Evolutionary conservation across 2,797 vertebrate genomes (phyloP).

Genomic region (Cyprinella venusta): DNA sequence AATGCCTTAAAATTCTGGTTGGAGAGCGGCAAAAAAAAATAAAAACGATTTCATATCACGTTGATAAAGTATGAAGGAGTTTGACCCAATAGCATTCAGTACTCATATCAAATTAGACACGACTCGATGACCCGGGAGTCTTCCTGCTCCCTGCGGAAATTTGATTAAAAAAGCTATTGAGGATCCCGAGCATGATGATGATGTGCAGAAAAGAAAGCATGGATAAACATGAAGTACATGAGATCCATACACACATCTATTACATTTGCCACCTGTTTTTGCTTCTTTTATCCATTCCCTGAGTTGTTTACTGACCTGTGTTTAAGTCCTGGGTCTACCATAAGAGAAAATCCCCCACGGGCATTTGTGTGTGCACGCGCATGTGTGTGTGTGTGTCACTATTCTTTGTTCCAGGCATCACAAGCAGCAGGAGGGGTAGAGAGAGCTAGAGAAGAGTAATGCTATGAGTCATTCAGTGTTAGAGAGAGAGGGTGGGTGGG

Average conservation of each 20-base stretch:
- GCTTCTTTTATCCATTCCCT: conserved; percentile 69
- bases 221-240: conserved; percentile 29
- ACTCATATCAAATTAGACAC: conserved; percentile 40
- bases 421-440: conserved; percentile 66
- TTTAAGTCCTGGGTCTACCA: conserved; percentile 77
- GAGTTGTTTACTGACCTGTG: conserved; percentile 80
- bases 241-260: conserved; percentile 35
- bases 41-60: conserved; percentile 4
- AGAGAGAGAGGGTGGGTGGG: conserved; percentile 75
- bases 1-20: background rate
- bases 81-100: conserved; percentile 42
- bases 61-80: conserved; percentile 19
- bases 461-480: conserved; percentile 98
- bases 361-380: conserved; percentile 73
- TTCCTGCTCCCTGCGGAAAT: conserved; percentile 45
- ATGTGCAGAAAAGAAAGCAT: conserved; percentile 30
- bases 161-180: conserved; percentile 49
- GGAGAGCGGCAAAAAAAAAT: background rate
- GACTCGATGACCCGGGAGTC: conserved; percentile 38
- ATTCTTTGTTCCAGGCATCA: conserved; percentile 86
- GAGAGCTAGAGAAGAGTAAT: conserved; percentile 80
- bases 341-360: conserved; percentile 74
- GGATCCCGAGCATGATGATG: conserved; percentile 38
- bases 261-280: conserved; percentile 55
- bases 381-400: conserved; percentile 56